Evolutionary conservation across 2,113 vertebrate species (phyloP).

Genomic region (Riparia riparia): DNA sequence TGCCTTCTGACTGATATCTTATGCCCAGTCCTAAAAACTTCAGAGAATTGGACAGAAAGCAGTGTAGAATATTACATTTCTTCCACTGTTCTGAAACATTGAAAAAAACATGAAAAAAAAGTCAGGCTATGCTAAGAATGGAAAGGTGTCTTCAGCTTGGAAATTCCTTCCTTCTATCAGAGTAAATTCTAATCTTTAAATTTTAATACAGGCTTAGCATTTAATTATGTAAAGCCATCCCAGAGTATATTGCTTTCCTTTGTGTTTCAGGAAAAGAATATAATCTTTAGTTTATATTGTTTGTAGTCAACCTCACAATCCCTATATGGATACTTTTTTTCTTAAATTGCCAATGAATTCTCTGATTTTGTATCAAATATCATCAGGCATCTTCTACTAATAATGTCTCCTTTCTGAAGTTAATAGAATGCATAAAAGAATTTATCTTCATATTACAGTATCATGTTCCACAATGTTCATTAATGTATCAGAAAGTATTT

Average conservation of each 20-base stretch:
- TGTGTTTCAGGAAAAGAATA: neutral
- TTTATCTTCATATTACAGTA: neutral
- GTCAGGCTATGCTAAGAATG: neutral
- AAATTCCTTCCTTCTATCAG: neutral
- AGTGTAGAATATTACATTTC: neutral
- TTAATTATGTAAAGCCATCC: neutral
- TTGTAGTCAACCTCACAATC: neutral
- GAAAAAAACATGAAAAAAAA: neutral
- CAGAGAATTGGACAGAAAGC: neutral
- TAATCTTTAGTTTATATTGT: neutral
- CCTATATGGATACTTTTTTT: neutral
- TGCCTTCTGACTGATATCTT: neutral
- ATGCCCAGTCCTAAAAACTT: neutral
- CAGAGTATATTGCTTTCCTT: neutral
- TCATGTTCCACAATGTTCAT: neutral
- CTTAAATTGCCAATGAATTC: neutral
- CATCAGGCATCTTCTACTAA: neutral
- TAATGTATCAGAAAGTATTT: neutral
- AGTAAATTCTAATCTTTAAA: neutral
- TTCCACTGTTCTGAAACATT: neutral
- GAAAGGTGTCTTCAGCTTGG: neutral
- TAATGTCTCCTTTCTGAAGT: neutral
- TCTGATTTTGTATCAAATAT: neutral
- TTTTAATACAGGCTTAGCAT: neutral
- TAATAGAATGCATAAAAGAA: neutral